Evolutionary conservation across 2,113 vertebrate genomes (phyloP), one percentile per base, ranked within the genome.

Genomic region (Nothoprocta perdicaria): DNA sequence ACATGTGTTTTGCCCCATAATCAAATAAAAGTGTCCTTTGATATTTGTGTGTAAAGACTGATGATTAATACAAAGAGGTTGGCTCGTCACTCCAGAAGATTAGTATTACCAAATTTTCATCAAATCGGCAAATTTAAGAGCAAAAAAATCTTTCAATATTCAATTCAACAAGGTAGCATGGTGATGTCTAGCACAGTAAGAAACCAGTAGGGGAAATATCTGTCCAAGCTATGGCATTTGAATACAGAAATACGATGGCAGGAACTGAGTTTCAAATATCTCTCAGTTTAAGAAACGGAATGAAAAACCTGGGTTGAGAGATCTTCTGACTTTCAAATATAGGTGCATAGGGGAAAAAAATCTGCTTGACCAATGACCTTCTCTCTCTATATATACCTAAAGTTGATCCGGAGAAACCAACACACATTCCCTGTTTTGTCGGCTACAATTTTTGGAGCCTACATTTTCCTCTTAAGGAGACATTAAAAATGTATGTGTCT

Each of bases 401-500:
- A 93, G 27, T 35, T 94, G 81, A 95, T 89, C 63, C 40, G 89
- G 60, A 86, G 61, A 71, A 96, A 96, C 85, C 85, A 85, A 87
- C 85, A 91, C 79, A 46, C 93, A 95, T 91, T 95, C 95, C 86
- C 95, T 95, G 85, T 93, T 97, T 95, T 96, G 80, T 93, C 41
- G 2, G 96, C 85, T 92, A 94, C 77, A 92, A 80, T 97, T 96
- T 96, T 82, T 92, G 45, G 63, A 96, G 33, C 61, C 83, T 78
- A 40, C 68, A 55, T 96, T 94, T 92, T 78, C 79, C 73, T 95
- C 93, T 46, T 91, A 93, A 94, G 76, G 57, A 92, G 85, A 48
- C 43, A 95, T 95, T 96, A 95, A 97, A 97, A 96, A 97, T 93
- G 46, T 50, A 90, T 96, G 89, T 78, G 94, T 80, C 81, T 75